phyloP scores from a whole-genome alignment of 2,888 invertebrate genomes.

The Cryptus armator region DNA sequence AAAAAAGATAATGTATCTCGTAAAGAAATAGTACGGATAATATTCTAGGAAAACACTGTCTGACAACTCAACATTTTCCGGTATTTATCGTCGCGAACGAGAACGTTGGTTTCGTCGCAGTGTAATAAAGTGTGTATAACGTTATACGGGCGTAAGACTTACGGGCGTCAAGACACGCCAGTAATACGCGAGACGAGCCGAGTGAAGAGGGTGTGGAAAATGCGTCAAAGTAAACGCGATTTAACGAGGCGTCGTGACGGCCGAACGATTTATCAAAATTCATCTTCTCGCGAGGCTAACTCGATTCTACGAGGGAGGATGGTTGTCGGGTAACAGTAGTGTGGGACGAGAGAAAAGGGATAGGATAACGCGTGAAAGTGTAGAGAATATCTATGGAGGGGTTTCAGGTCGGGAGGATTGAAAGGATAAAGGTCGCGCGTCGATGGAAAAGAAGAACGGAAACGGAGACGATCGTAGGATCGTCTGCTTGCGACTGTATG shows the following conservation, averaged over 20 bases:
- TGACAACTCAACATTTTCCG: neutral
- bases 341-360: constrained; percentile 2
- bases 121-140: constrained; percentile 35
- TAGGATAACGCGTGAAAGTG: constrained; percentile 8
- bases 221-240: constrained; percentile 70
- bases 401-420: neutral
- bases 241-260: constrained; percentile 73
- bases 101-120: constrained; percentile 32
- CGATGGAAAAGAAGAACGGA: constrained; percentile 74
- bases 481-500: constrained; percentile 44
- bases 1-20: neutral
- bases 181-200: constrained; percentile 38
- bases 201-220: constrained; percentile 8
- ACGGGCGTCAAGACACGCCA: constrained; percentile 42
- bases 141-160: constrained; percentile 19
- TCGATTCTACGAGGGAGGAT: constrained; percentile 68
- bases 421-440: constrained; percentile 74
- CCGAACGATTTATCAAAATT: constrained; percentile 78
- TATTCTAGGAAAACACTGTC: neutral
- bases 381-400: constrained; percentile 4
- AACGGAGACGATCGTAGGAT: constrained; percentile 75
- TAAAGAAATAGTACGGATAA: neutral
- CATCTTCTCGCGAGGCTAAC: constrained; percentile 75
- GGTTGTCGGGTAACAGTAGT: constrained; percentile 10
- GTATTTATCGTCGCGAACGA: constrained; percentile 38